Base-by-base conservation (phyloP, 2,797 vertebrate genomes). In the Merluccius polli region DNA sequence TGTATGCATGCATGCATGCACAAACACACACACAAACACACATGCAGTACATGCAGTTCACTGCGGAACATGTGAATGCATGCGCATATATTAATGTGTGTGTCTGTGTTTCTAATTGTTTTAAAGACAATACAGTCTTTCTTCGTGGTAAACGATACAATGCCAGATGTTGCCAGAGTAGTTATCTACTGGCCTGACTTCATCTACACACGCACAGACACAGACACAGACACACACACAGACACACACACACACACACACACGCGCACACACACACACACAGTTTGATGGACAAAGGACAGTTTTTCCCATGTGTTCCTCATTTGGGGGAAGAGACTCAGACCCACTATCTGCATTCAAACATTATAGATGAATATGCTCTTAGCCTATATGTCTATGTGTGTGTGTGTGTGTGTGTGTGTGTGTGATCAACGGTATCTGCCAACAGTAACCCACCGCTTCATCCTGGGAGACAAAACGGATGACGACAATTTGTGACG, bases 81-180 rank as follows among this genome's bases (percentile, higher is more conserved):
- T 24, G n/a, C 36, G 41, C 38, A 27, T 33, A n/a, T 74, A 2
- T 29, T 27, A 27, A 24, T 35, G 52, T 65, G 18, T 52, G 13
- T 36, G 73, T 67, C n/a, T 72, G 36, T 44, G 52, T 65, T 30
- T 73, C 21, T 91, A 91, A 92, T 88, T 92, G 83, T 82, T 78
- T 84, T 77, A 87, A 91, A 93, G 67, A 91, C 94, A 94, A 94
- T 93, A 83, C 87, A 75, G 87, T 87, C 88, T 93, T 94, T 94
- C 93, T 93, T 86, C 91, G 73, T 69, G 65, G 84, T 80, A 87
- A 88, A 89, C 83, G 85, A 90, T 88, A 81, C 87, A 84, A 73
- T 71, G 77, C 90, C 93, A 95, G 93, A 94, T 93, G 92, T 92
- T 91, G 84, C 85, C 83, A 81, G 71, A 75, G 77, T 88, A 78